Evolutionary conservation across 2,888 invertebrate genomes (phyloP).

Genomic region (Mesochorus sp.): DNA sequence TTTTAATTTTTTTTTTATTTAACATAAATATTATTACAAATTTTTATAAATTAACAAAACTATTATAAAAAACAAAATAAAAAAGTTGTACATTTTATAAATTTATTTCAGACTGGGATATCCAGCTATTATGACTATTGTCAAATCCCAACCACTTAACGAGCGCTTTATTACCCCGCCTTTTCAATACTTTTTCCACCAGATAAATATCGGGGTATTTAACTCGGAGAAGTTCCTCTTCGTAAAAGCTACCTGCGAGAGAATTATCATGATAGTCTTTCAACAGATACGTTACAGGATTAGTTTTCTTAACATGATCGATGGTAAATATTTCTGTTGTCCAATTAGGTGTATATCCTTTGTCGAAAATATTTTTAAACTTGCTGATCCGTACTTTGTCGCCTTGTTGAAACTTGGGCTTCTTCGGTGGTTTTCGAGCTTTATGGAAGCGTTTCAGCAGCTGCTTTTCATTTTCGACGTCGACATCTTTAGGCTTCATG

Average conservation of each 20-base stretch:
- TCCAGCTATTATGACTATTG: constrained; percentile 3
- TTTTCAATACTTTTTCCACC: too few relatives aligned
- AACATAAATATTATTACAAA: too few relatives aligned
- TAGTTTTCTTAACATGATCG: constrained; percentile 68
- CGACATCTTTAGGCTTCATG: too few relatives aligned
- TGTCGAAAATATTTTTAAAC: constrained; percentile 71
- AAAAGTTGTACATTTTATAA: background rate
- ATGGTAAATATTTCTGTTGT: constrained; percentile 75
- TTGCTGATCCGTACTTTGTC: constrained; percentile 74
- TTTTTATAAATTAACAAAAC: too few relatives aligned
- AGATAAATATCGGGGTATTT: constrained; percentile 67
- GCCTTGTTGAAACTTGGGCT: constrained; percentile 67
- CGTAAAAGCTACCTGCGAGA: constrained; percentile 72
- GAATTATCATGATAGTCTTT: constrained; percentile 67
- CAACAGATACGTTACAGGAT: constrained; percentile 71
- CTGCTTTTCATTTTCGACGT: too few relatives aligned
- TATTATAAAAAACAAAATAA: too few relatives aligned
- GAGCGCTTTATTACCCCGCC: too few relatives aligned
- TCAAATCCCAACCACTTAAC: constrained; percentile 9
- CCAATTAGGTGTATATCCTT: constrained; percentile 76
- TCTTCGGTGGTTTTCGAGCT: too few relatives aligned
- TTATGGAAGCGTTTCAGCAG: too few relatives aligned
- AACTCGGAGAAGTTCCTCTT: constrained; percentile 67
- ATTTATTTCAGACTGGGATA: background rate
- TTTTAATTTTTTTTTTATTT: too few relatives aligned